phyloP scores from a whole-genome alignment of 2,888 invertebrate genomes.

The Octonoba sinensis region DNA sequence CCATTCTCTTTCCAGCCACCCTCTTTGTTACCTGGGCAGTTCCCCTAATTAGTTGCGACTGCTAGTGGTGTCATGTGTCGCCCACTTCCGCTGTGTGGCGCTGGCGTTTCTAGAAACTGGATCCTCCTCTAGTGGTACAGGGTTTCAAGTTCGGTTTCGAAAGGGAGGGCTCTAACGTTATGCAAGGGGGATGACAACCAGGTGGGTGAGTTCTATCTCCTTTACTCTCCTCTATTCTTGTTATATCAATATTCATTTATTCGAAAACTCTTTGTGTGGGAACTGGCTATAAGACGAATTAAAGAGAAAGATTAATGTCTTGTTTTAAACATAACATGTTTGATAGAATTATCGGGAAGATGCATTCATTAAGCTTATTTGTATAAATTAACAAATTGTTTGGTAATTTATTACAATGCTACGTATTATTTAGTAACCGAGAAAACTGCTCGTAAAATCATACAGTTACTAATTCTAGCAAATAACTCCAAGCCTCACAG shows the following conservation, averaged over 20 bases:
- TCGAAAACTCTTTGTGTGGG: slow-evolving; percentile 22
- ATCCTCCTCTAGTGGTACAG: slow-evolving; percentile 16
- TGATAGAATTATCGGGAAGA: no score
- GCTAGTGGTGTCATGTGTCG: slow-evolving; percentile 48
- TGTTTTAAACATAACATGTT: no score
- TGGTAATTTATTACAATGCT: no score
- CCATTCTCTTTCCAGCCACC: slow-evolving; percentile 31
- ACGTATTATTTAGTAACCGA: no score
- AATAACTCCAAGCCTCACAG: no score
- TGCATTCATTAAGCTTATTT: no score
- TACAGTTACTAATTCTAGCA: no score
- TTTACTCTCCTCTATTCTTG: background rate
- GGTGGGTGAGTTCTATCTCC: slow-evolving; percentile 21
- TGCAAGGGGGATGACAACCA: slow-evolving; percentile 25
- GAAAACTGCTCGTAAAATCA: no score
- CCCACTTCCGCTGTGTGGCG: slow-evolving; percentile 61
- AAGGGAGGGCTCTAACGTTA: no score
- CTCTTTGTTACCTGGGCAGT: slow-evolving; percentile 31
- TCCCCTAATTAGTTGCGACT: slow-evolving; percentile 58
- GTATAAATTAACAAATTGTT: no score
- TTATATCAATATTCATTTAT: slow-evolving; percentile 44
- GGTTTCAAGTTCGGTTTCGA: slow-evolving; percentile 1
- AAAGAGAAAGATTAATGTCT: no score
- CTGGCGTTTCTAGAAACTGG: slow-evolving; percentile 49
- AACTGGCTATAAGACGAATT: background rate